A percentile compares a stretch with the other conserved stretches of the same genome.
phyloP scores from a whole-genome alignment of 2,113 vertebrate genomes.

The Corythaixoides concolor region DNA sequence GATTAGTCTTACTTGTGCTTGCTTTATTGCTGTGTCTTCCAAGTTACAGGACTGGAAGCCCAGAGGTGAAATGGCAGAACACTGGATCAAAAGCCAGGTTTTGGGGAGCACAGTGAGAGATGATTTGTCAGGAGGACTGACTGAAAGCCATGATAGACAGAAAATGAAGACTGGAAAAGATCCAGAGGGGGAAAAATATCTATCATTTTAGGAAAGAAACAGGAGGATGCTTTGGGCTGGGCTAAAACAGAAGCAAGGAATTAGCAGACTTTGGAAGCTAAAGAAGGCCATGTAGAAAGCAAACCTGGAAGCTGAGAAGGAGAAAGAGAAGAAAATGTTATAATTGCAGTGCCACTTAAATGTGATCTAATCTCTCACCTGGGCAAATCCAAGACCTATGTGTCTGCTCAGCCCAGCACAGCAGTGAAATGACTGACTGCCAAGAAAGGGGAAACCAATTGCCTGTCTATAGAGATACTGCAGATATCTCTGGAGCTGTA shows the following conservation, averaged over 20 bases:
- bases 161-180: slow-evolving; percentile 20
- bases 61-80: slow-evolving; percentile 35
- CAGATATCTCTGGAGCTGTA: neutral
- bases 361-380: neutral
- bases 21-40: slow-evolving; percentile 17
- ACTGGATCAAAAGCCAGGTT: slow-evolving; percentile 10
- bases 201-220: neutral
- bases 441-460: neutral
- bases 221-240: neutral
- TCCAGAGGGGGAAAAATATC: neutral
- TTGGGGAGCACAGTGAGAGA: neutral
- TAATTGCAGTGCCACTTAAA: neutral
- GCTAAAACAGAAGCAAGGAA: neutral
- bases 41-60: slow-evolving; percentile 35
- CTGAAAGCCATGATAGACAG: neutral
- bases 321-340: neutral
- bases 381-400: neutral
- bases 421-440: neutral
- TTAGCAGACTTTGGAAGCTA: neutral
- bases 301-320: neutral
- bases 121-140: neutral
- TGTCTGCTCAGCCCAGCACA: neutral
- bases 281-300: neutral
- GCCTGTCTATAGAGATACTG: neutral
- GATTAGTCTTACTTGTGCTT: slow-evolving; percentile 45